These are phyloP conservation scores for Phoebastria nigripes DNA, from an alignment of 2,797 vertebrate species.

Conservation along the genomic window DNA sequence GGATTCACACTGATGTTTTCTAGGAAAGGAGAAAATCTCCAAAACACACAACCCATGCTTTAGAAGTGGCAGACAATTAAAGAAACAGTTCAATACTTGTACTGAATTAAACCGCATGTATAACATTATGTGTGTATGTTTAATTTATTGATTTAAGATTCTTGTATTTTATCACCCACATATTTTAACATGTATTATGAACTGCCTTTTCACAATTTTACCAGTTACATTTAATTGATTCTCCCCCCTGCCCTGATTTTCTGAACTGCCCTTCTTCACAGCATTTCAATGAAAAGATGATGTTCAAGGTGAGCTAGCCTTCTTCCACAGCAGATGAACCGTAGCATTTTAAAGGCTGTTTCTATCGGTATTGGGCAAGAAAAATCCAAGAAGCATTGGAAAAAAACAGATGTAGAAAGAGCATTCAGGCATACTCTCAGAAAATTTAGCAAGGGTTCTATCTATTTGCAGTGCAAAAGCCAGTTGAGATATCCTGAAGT, in stretches of 20 bases:
- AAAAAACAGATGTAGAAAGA: background rate
- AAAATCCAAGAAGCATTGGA: background rate
- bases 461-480: background rate
- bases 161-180: background rate
- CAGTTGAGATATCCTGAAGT: background rate
- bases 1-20: constrained; percentile 34
- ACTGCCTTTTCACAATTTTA: background rate
- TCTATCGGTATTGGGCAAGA: background rate
- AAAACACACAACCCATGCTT: background rate
- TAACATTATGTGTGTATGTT: background rate
- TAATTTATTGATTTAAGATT: background rate
- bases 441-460: background rate
- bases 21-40: constrained; percentile 38
- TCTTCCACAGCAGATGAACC: background rate
- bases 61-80: constrained; percentile 13
- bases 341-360: background rate
- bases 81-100: background rate
- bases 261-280: background rate
- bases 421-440: background rate
- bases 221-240: background rate
- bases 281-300: background rate
- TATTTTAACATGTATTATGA: background rate
- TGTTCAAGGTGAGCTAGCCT: background rate
- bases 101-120: background rate
- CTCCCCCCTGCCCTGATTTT: background rate